Percentiles rank a stretch among this genome's conserved stretches.
Conservation (phyloP, 2,797 vertebrate species). For the Bovichtus diacanthus region DNA sequence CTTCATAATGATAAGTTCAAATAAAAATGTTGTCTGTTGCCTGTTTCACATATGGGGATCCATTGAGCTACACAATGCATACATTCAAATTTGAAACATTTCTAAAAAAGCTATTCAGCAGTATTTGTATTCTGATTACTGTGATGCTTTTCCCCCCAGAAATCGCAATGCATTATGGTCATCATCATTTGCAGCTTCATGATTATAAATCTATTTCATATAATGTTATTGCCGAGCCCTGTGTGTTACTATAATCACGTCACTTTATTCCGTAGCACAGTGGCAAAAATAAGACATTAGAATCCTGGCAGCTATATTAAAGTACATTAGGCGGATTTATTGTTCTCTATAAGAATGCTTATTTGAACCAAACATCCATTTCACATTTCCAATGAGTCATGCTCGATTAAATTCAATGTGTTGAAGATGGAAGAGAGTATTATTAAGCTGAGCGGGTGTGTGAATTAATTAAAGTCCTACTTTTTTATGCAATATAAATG, state of each 20-base stretch:
- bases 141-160: not conserved
- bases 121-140: constrained; percentile 23
- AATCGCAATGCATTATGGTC: not conserved
- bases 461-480: constrained; percentile 79
- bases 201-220: constrained; percentile 27
- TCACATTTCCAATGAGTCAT: constrained; percentile 75
- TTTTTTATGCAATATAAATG: constrained; percentile 79
- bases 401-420: constrained; percentile 73
- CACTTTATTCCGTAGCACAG: constrained; percentile 3
- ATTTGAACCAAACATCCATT: constrained; percentile 77
- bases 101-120: constrained; percentile 1
- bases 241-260: constrained; percentile 28
- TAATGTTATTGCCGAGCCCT: not conserved
- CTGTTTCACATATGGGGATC: not conserved
- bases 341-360: constrained; percentile 64
- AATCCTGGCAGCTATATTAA: constrained; percentile 56
- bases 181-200: constrained; percentile 7
- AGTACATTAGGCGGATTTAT: constrained; percentile 72
- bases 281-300: constrained; percentile 65
- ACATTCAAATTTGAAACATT: not conserved
- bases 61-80: not conserved
- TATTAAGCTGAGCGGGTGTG: constrained; percentile 67
- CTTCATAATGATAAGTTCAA: too few species aligned
- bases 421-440: constrained; percentile 65
- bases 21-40: too few species aligned